A percentile compares a stretch with the other conserved stretches of the same genome.
Conservation (phyloP, 1,140 invertebrate genomes). For the Drosophila lowei region DNA sequence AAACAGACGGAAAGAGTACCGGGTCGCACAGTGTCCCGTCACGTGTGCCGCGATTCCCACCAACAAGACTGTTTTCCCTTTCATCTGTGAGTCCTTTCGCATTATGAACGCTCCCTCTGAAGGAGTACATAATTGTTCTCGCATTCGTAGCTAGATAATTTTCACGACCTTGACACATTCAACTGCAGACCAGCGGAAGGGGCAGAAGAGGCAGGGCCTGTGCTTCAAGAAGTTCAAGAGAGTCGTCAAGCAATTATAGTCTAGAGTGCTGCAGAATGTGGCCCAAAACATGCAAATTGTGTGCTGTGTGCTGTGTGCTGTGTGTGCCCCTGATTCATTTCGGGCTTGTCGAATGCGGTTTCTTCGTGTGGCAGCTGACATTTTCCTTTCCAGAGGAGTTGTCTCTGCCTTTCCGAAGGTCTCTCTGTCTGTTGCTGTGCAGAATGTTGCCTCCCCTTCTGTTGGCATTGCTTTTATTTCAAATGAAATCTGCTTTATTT, state of each 20-base stretch:
- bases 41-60: too few species aligned
- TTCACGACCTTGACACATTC: slow-evolving; percentile 39
- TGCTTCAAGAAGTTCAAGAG: slow-evolving; percentile 33
- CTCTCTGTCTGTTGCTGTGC: too few species aligned
- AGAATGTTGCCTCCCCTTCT: too few species aligned
- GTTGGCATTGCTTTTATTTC: too few species aligned
- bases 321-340: slow-evolving; percentile 33
- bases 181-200: background rate
- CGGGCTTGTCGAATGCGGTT: slow-evolving; percentile 31
- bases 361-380: slow-evolving; percentile 33
- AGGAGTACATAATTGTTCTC: slow-evolving; percentile 44
- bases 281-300: slow-evolving; percentile 41
- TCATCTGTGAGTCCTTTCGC: background rate
- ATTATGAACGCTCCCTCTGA: slow-evolving; percentile 29
- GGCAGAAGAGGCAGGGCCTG: background rate
- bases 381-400: slow-evolving; percentile 16
- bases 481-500: too few species aligned
- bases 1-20: background rate
- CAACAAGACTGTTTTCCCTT: background rate
- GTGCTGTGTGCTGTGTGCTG: background rate
- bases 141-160: slow-evolving; percentile 45
- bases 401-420: too few species aligned
- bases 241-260: slow-evolving; percentile 42
- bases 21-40: too few species aligned
- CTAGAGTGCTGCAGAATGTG: slow-evolving; percentile 44